Evolutionary conservation across 1,140 invertebrate species (phyloP), one percentile per base, ranked within the genome.

Genomic region (Batillaria attramentaria): DNA sequence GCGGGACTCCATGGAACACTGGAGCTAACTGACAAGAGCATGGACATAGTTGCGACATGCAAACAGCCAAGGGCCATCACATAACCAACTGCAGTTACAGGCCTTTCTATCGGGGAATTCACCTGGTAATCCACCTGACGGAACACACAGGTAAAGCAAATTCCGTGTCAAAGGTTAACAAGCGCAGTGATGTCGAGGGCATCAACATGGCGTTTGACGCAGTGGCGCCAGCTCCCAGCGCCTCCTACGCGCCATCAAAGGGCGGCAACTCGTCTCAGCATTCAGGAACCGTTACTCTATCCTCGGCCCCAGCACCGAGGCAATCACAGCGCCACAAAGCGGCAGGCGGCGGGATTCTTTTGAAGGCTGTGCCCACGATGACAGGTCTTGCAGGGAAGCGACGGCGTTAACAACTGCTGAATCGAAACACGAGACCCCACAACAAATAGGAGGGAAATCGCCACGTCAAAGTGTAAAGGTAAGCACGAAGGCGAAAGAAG

Each of bases 261-360:
- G 57, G 68, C 6, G 24, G 68, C 68, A 33, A 70, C 68, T 70
- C 37, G 35, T n/a, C 41, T 13, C 13, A 18, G 39, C 31, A 70
- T 18, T 18, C 68, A 41, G 37, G 39, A 20, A 42, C 37, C 68
- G 68, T 70, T 70, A 70, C 68, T 70, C 37, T n/a, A 70, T 70
- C 68, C 68, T 3, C 39, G 18, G 68, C 37, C 68, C 8, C 18
- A 6, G 4, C 20, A 41, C n/a, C 18, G 18, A 10, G 37, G 37
- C 24, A n/a, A 42, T 42, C 68, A 5, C 4, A 4, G 6, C 37
- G 13, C 20, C 68, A 70, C 68, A 70, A 70, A 42, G 68, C 16
- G 6, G 16, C n/a, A 42, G 20, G 39, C 35, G 42, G 68, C 35
- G 35, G 1, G 68, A 13, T 20, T 3, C 68, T 70, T 70, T 70